Base-by-base conservation (phyloP, 2,888 invertebrate species). In the Quadriops clusia region DNA sequence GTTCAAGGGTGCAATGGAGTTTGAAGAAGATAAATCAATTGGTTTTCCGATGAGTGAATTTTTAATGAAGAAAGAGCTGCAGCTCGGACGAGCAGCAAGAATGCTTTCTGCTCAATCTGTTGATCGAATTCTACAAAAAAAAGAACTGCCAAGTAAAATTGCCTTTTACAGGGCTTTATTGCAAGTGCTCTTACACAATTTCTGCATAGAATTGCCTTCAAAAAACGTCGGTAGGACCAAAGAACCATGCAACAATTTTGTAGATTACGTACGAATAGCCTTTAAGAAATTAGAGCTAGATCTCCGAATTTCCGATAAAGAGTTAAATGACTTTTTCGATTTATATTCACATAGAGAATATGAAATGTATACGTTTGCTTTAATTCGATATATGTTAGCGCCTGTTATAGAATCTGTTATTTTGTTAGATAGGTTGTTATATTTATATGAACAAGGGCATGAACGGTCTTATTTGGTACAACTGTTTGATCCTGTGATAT, bases 91-190 rank as follows among this genome's bases (percentile, higher is more conserved):
- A 25, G 84, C 83, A 55, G 83, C 85, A 1, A 70, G 86, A 36
- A 90, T 90, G 84, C 56, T 90, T 20, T 83, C 86, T 0, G 76
- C 83, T 0, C 90, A 91, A 54, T 79, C 85, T 0, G 63, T 82
- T n/a, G 78, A 84, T 38, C 65, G 86, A 38, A 74, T 78, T 22
- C 54, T 68, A 17, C 42, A 54, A 6, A 60, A 63, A 14, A 64
- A 64, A 34, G 66, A 74, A 47, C 35, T 74, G 30, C 75, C 82
- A 0, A 65, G 70, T 18, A 68, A 65, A 31, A 72, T 79, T 5
- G 63, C 90, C 23, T 76, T 77, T 44, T 84, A 82, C 49, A 68
- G 91, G 41, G 78, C 87, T 1, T 47, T 89, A 17, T 63, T 91
- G 5, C 77, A 86, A 66, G 65, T 77, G 7, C 42, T 74, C 2